Conservation (phyloP, 1,140 invertebrate genomes). For the Cataglyphis hispanica region DNA sequence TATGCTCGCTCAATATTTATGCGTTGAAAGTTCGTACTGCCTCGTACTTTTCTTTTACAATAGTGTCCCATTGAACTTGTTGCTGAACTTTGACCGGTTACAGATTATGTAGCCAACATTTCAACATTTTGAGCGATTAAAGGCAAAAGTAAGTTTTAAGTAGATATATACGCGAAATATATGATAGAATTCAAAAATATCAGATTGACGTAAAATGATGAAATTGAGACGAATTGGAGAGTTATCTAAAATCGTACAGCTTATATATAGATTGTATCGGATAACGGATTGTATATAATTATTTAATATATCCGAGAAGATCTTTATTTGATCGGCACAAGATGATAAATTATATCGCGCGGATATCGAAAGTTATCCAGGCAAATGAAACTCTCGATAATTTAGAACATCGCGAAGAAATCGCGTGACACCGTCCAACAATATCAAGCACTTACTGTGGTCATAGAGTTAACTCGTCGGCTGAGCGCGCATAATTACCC, state of each 20-base stretch:
- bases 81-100: constrained; percentile 51
- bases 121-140: constrained; percentile 13
- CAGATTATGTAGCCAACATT: constrained; percentile 32
- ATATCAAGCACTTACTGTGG: constrained; percentile 67
- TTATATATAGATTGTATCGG: background rate
- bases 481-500: constrained; percentile 70
- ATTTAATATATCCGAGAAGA: background rate
- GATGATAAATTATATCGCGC: constrained; percentile 11
- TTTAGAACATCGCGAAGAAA: background rate
- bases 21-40: constrained; percentile 57
- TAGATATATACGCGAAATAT: background rate
- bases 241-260: background rate
- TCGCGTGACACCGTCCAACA: constrained; percentile 58
- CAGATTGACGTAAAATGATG: background rate
- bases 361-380: background rate
- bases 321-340: background rate
- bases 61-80: constrained; percentile 63
- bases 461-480: constrained; percentile 65
- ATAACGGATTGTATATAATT: background rate
- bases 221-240: background rate
- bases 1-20: constrained; percentile 72
- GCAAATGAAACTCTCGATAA: constrained; percentile 8
- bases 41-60: constrained; percentile 43
- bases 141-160: constrained; percentile 38
- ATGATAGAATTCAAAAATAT: background rate